Conservation (phyloP, 2,888 invertebrate genomes). For the Drymonia ruficornis region DNA sequence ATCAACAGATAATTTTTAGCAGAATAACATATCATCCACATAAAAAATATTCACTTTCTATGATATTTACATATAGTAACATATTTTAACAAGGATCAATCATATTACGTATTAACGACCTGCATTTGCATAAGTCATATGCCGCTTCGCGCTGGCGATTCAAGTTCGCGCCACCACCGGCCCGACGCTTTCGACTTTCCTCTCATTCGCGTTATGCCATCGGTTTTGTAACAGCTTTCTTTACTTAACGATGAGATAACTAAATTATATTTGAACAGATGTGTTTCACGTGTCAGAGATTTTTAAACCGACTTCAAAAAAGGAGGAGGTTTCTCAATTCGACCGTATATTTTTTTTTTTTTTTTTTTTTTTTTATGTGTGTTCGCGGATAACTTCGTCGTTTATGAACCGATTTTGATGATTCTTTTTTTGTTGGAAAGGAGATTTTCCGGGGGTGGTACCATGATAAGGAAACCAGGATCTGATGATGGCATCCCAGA, state of each 20-base stretch:
- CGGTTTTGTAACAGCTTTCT: conserved; percentile 74
- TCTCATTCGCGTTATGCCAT: conserved; percentile 64
- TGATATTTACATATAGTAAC: background rate
- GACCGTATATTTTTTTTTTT: too few relatives aligned
- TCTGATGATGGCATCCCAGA: too few relatives aligned
- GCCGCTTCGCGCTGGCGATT: conserved; percentile 49
- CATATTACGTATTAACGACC: conserved; percentile 34
- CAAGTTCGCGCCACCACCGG: conserved; percentile 69
- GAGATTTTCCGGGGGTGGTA: too few relatives aligned
- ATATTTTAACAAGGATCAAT: background rate
- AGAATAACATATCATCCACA: background rate
- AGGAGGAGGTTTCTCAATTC: too few relatives aligned
- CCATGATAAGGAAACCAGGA: too few relatives aligned
- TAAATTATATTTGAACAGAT: conserved; percentile 49
- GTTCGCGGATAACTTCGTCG: too few relatives aligned
- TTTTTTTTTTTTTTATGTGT: too few relatives aligned
- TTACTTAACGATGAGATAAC: conserved; percentile 70
- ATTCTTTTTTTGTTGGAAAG: too few relatives aligned
- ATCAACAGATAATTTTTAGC: too few relatives aligned
- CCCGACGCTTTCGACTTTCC: conserved; percentile 76
- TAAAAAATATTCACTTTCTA: conserved; percentile 4
- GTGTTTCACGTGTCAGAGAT: conserved; percentile 19
- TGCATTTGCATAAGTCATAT: conserved; percentile 46
- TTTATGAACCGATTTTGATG: too few relatives aligned
- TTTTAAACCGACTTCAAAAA: conserved; percentile 18